These are phyloP conservation scores for Ianthella basta DNA, from an alignment of 37 sponge, comb jelly and placozoan genomes.

Conservation along the genomic window DNA sequence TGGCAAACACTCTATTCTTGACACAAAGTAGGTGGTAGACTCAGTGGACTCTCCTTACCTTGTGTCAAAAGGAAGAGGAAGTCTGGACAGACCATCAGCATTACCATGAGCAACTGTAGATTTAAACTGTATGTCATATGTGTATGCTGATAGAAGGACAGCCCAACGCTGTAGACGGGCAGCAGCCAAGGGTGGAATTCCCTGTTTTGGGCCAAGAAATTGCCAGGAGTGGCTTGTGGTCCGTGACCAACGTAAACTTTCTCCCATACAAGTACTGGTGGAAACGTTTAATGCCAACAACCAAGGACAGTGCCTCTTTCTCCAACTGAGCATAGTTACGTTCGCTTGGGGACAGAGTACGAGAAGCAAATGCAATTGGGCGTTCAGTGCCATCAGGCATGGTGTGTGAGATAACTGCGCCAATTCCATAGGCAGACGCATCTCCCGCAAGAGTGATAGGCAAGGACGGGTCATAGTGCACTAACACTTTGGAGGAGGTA, in stretches of 20 bases:
- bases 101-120: conserved; percentile 8
- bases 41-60: too few relatives aligned
- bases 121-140: neutral
- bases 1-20: too few relatives aligned
- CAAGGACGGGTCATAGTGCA: conserved; percentile 14
- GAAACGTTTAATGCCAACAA: conserved; percentile 11
- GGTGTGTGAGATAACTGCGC: conserved; percentile 30
- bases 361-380: conserved; percentile 41
- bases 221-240: conserved; percentile 20
- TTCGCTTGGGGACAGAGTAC: neutral
- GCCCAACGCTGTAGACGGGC: conserved; percentile 31
- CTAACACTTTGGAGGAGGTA: conserved; percentile 19
- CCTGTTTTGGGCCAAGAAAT: neutral
- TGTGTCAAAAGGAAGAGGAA: too few relatives aligned
- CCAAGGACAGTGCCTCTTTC: neutral
- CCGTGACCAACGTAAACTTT: neutral
- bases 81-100: conserved; percentile 27
- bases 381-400: conserved; percentile 30
- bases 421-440: conserved; percentile 42
- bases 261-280: conserved; percentile 23
- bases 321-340: conserved; percentile 23
- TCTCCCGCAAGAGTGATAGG: conserved; percentile 7
- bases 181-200: conserved; percentile 23
- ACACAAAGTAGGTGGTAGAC: too few relatives aligned
- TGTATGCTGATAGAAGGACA: neutral